Conservation (phyloP, 2,113 vertebrate genomes). For the Athene cunicularia region DNA sequence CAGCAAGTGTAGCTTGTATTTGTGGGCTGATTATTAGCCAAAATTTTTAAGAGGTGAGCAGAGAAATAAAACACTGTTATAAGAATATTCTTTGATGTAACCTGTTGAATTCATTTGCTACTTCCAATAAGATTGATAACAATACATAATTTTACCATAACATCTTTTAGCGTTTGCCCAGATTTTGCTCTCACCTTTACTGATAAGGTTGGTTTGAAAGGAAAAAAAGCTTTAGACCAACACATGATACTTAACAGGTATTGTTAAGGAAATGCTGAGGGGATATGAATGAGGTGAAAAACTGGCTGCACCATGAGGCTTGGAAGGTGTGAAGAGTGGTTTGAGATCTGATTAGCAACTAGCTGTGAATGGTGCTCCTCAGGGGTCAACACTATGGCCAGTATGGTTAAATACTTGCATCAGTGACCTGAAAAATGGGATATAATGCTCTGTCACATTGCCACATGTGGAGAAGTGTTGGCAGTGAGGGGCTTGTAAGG, state of each 20-base stretch:
- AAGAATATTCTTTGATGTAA: neutral
- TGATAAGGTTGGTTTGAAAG: neutral
- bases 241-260: neutral
- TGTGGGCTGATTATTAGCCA: neutral
- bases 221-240: neutral
- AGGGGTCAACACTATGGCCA: neutral
- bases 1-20: neutral
- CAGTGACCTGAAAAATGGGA: neutral
- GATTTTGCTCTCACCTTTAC: neutral
- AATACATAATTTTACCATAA: neutral
- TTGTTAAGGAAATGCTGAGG: neutral
- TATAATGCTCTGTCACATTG: neutral
- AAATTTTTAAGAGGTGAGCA: neutral
- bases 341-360: neutral
- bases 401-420: neutral
- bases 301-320: neutral
- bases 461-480: rapidly evolving
- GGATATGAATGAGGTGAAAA: neutral
- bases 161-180: neutral
- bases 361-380: neutral
- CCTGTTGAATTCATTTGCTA: neutral
- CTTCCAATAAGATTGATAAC: neutral
- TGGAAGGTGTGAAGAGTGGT: neutral
- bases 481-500: neutral
- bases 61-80: neutral